These are phyloP conservation scores for Alcedo quadribrachys DNA, from an alignment of 2,797 vertebrate species.

Conservation along the genomic window DNA sequence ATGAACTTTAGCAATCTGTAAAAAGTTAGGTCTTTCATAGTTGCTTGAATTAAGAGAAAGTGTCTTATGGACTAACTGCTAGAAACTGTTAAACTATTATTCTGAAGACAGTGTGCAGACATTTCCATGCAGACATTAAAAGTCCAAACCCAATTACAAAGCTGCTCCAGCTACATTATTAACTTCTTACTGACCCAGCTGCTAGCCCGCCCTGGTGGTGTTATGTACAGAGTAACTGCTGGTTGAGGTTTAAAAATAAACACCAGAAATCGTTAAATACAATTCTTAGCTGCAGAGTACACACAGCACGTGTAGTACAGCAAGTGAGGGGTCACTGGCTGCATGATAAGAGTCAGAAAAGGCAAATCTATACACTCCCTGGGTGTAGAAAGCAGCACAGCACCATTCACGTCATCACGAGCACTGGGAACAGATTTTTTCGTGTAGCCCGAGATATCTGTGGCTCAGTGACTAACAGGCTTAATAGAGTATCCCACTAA, in stretches of 20 bases:
- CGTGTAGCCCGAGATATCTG: not conserved
- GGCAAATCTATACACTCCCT: not conserved
- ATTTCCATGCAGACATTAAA: not conserved
- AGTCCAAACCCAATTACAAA: not conserved
- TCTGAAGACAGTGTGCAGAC: not conserved
- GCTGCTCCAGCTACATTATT: not conserved
- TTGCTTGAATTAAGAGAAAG: conserved; percentile 14
- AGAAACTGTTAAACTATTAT: not conserved
- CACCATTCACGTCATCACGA: fast-evolving
- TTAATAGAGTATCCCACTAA: fast-evolving
- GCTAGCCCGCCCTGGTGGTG: not conserved
- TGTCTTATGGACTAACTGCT: not conserved
- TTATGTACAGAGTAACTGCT: not conserved
- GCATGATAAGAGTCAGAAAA: not conserved
- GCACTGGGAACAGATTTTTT: not conserved
- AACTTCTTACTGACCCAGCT: not conserved
- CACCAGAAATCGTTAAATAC: not conserved
- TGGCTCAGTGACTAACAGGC: not conserved
- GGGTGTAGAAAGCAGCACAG: not conserved
- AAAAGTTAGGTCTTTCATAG: not conserved
- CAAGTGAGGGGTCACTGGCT: not conserved
- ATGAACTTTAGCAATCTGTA: conserved; percentile 36
- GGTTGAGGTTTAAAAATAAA: not conserved
- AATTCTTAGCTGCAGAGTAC: not conserved
- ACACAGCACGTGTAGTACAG: not conserved